Evolutionary conservation across 2,888 invertebrate genomes (phyloP).

Genomic region (Cerastoderma edule): DNA sequence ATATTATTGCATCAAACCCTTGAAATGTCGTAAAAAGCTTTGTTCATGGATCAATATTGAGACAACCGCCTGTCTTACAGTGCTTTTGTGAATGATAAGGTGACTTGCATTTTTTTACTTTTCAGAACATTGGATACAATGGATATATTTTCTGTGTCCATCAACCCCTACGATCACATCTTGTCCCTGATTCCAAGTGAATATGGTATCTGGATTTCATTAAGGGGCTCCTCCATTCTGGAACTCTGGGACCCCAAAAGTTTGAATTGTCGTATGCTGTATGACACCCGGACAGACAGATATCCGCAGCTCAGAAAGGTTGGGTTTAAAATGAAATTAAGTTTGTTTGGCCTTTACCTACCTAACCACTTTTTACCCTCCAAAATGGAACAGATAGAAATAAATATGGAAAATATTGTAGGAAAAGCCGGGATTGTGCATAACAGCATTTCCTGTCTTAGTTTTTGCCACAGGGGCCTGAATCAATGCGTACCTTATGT

Average conservation of each 20-base stretch:
- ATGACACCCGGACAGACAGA: conserved; percentile 83
- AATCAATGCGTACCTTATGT: no score
- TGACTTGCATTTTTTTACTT: background rate
- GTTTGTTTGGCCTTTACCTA: no score
- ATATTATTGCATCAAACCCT: no score
- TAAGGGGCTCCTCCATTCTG: conserved; percentile 85
- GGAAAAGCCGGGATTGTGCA: no score
- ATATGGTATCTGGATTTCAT: conserved; percentile 84
- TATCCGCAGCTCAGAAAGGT: conserved; percentile 80
- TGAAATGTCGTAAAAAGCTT: no score
- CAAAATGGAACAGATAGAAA: no score
- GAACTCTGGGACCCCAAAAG: conserved; percentile 85
- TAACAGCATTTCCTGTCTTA: no score
- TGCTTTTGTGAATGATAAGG: no score
- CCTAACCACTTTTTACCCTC: background rate
- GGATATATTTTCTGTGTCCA: conserved; percentile 84
- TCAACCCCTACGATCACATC: conserved; percentile 85
- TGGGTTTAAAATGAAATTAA: conserved; percentile 13
- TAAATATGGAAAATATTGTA: no score
- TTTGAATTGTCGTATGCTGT: conserved; percentile 84
- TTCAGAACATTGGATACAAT: conserved; percentile 83
- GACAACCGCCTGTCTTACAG: no score
- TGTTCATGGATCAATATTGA: no score
- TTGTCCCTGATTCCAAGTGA: conserved; percentile 82
- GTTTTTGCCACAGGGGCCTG: no score